Percentiles rank a stretch among this genome's conserved stretches.
Evolutionary conservation across 2,888 invertebrate species (phyloP).

Genomic region (Seladonia tumulorum): DNA sequence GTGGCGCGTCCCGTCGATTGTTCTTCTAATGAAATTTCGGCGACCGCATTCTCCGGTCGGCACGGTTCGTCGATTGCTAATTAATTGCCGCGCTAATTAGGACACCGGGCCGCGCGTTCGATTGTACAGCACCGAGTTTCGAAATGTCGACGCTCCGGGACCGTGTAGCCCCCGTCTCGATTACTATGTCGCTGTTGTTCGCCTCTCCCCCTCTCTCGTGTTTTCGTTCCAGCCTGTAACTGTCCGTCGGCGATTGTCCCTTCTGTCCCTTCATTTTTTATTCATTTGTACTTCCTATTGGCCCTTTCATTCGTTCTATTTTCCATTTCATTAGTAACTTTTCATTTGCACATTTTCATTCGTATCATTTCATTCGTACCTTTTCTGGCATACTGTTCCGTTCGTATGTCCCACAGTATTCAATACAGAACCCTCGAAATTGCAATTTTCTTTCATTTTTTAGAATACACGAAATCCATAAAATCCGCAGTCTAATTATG

Average conservation of each 20-base stretch:
- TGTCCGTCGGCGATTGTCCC: not conserved
- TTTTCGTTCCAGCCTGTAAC: not conserved
- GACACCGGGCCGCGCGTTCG: slow-evolving; percentile 35
- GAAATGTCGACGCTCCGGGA: slow-evolving; percentile 40
- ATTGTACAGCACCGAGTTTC: slow-evolving; percentile 34
- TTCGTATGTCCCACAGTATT: too few species aligned
- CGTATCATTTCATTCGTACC: not conserved
- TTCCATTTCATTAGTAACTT: not conserved
- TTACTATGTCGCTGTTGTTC: slow-evolving; percentile 28
- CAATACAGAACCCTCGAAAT: too few species aligned
- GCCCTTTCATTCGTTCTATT: not conserved
- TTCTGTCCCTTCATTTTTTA: not conserved
- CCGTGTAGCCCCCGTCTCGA: slow-evolving; percentile 44
- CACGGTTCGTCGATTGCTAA: slow-evolving; percentile 66
- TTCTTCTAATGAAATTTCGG: slow-evolving; percentile 71
- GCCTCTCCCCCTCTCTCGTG: not conserved
- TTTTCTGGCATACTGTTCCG: not conserved
- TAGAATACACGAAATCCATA: too few species aligned
- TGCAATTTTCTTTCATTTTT: too few species aligned
- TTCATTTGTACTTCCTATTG: not conserved
- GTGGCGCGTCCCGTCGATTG: slow-evolving; percentile 48
- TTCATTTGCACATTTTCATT: not conserved
- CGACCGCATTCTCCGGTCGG: slow-evolving; percentile 45
- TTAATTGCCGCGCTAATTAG: slow-evolving; percentile 72
- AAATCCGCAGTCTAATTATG: too few species aligned